Evolutionary conservation across 2,797 vertebrate species (phyloP).

Genomic region (Ctenosaura bakeri): DNA sequence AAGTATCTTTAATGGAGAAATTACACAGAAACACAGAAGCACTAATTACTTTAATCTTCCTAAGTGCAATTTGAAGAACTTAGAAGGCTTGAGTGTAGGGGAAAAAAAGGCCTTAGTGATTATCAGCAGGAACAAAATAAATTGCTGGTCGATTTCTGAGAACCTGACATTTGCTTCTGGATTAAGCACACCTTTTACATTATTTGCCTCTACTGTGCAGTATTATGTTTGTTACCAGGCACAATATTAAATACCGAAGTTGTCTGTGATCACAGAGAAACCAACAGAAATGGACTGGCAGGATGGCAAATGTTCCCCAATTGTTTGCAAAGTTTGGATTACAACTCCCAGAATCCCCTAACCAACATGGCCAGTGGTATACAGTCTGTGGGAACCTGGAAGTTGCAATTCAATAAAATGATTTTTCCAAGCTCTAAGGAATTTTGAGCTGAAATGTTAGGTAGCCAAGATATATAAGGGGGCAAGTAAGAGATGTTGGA

Average conservation of each 20-base stretch:
- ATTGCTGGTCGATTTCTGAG: conserved; percentile 53
- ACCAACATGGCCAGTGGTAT: too few relatives aligned
- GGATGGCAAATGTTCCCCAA: not conserved
- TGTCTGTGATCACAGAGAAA: not conserved
- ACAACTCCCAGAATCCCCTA: too few relatives aligned
- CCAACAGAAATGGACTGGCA: too few relatives aligned
- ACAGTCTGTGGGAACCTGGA: too few relatives aligned
- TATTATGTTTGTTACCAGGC: not conserved
- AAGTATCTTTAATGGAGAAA: not conserved
- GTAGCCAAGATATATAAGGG: too few relatives aligned
- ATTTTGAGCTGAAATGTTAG: too few relatives aligned
- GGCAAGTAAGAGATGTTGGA: too few relatives aligned
- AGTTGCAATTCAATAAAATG: too few relatives aligned
- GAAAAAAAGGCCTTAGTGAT: conserved; percentile 41
- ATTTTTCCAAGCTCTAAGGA: too few relatives aligned
- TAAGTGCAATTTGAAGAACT: conserved; percentile 26
- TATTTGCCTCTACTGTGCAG: not conserved
- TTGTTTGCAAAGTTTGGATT: not conserved
- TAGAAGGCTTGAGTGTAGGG: conserved; percentile 19
- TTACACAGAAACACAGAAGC: not conserved
- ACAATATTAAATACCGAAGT: not conserved
- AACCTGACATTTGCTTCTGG: conserved; percentile 46
- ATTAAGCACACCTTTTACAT: conserved; percentile 43
- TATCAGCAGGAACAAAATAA: conserved; percentile 44
- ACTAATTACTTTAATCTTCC: conserved; percentile 7